phyloP scores from a whole-genome alignment of 2,797 vertebrate genomes.

The Phaenicophaeus curvirostris region DNA sequence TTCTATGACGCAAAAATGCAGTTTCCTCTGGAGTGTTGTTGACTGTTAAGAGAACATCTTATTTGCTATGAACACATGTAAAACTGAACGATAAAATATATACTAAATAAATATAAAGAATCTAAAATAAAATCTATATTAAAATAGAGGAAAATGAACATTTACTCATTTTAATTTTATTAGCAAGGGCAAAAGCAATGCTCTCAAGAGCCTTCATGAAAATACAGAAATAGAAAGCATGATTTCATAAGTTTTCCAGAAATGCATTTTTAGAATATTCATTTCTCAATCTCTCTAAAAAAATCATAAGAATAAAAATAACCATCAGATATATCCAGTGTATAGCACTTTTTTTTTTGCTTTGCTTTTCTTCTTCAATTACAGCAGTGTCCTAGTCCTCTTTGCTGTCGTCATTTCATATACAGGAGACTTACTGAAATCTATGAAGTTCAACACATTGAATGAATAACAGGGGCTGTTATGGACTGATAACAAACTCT shows the following conservation, averaged over 20 bases:
- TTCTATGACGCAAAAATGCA: slow-evolving; percentile 70
- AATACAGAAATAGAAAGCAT: background rate
- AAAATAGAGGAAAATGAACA: background rate
- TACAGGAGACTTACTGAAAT: background rate
- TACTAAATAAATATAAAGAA: background rate
- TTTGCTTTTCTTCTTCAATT: background rate
- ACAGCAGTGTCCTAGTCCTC: background rate
- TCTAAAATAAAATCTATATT: background rate
- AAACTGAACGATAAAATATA: background rate
- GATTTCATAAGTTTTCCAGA: background rate
- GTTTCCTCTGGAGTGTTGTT: slow-evolving; percentile 68
- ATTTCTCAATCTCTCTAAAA: background rate
- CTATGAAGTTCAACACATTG: background rate
- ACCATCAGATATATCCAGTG: background rate
- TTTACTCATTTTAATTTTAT: background rate
- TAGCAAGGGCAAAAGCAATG: background rate
- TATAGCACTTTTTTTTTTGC: background rate
- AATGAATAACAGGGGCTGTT: background rate
- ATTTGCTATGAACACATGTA: background rate
- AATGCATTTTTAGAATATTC: background rate
- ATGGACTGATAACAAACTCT: background rate
- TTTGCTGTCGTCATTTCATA: background rate
- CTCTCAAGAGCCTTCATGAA: background rate
- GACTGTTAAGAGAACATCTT: background rate
- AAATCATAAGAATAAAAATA: background rate